Base-by-base conservation (phyloP, 1,140 invertebrate genomes). In the Rhyacophila brunnea region DNA sequence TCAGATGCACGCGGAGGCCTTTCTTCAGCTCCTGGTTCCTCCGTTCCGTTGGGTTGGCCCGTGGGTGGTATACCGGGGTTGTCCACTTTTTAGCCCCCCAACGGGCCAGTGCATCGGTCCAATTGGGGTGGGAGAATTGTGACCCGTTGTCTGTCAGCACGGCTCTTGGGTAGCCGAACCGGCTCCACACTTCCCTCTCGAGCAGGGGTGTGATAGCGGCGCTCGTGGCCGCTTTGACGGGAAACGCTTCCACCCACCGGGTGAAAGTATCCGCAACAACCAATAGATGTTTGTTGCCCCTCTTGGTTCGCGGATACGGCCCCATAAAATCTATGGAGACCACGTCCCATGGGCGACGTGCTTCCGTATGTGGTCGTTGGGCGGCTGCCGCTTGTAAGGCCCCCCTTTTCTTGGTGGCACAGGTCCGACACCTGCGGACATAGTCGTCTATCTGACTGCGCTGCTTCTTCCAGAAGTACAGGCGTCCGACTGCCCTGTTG, bases 191-290 rank as follows among this genome's bases (percentile, higher is more conserved):
- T n/a, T 47, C 43, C 0, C 11, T 38, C 13, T 56, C 53, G 13
- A 47, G 14, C 13, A 45, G 1, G 6, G 20, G 10, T 6, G 47
- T 20, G 2, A 46, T 9, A 1, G 13, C 5, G 0, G 7, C 1
- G 1, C 23, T 14, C 32, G 19, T 46, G 1, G 20, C 17, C 1
- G 43, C 38, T 0, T 15, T 5, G 13, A 56, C 20, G 1, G 53
- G 32, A 15, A 47, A 47, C 9, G 53, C 53, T 23, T 56, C 44
- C 6, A 56, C 53, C 53, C n/a, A n/a, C n/a, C n/a, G n/a, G n/a
- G n/a, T n/a, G n/a, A n/a, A n/a, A n/a, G n/a, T n/a, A n/a, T n/a
- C n/a, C n/a, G n/a, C n/a, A n/a, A n/a, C n/a, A n/a, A n/a, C n/a
- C n/a, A n/a, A n/a, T n/a, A n/a, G n/a, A n/a, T n/a, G n/a, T n/a